phyloP scores from a whole-genome alignment of 2,888 invertebrate genomes.

The Gymnosoma rotundatum region DNA sequence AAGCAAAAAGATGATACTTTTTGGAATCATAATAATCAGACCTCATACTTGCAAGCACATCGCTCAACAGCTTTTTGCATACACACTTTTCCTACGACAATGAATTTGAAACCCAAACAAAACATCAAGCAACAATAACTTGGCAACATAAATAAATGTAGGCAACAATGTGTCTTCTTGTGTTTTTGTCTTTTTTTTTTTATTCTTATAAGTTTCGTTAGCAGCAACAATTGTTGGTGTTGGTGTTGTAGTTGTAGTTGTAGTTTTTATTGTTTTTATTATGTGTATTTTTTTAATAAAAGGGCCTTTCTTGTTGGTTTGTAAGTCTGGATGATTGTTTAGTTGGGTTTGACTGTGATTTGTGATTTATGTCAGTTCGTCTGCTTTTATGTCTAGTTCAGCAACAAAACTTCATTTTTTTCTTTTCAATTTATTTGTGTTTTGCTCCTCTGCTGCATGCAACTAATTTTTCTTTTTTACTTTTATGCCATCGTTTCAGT shows the following conservation, averaged over 20 bases:
- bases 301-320: conserved; percentile 33
- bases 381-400: conserved; percentile 59
- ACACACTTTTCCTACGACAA: not conserved
- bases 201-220: not conserved
- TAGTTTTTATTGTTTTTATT: conserved; percentile 4
- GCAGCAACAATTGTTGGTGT: conserved; percentile 29
- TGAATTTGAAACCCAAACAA: not conserved
- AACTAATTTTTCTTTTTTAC: conserved; percentile 36
- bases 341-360: conserved; percentile 58
- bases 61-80: conserved; percentile 34
- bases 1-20: conserved; percentile 10
- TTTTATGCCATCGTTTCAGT: conserved; percentile 24
- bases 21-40: conserved; percentile 45
- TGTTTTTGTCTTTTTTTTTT: not conserved
- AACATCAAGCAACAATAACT: conserved; percentile 41
- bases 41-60: conserved; percentile 9
- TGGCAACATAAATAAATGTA: conserved; percentile 46
- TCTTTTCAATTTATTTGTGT: not conserved
- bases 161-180: conserved; percentile 36
- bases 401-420: conserved; percentile 15
- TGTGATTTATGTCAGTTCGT: conserved; percentile 68
- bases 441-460: conserved; percentile 23
- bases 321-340: conserved; percentile 32
- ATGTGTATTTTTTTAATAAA: not conserved
- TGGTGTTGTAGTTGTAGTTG: too few species aligned